Conservation (phyloP, 2,113 vertebrate genomes). For the Jacana jacana region DNA sequence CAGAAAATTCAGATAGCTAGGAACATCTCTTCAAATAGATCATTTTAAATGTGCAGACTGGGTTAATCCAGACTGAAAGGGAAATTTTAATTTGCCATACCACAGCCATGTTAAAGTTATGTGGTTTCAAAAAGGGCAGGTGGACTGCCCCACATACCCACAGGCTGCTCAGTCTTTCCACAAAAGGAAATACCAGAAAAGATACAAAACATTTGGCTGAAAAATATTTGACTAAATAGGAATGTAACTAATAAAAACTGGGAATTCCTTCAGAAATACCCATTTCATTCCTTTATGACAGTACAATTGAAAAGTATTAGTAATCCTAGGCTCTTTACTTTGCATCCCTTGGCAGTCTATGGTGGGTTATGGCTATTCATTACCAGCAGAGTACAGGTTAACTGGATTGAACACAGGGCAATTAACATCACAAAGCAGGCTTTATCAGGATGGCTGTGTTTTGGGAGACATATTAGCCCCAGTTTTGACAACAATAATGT, state of each 20-base stretch:
- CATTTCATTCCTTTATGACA: not conserved
- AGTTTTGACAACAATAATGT: not conserved
- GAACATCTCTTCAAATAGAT: not conserved
- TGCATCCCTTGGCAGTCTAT: not conserved
- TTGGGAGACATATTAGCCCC: not conserved
- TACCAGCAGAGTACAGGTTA: not conserved
- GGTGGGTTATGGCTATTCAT: not conserved
- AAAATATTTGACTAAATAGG: not conserved
- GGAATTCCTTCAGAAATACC: not conserved
- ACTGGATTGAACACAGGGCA: not conserved
- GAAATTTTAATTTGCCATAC: not conserved
- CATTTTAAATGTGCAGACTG: not conserved
- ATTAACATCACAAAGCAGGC: not conserved
- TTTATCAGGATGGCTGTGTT: not conserved
- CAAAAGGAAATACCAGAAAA: not conserved
- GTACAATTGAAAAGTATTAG: not conserved
- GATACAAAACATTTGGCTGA: not conserved
- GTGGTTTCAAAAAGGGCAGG: fast-evolving
- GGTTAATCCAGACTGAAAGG: not conserved
- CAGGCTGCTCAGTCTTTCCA: not conserved
- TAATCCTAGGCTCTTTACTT: not conserved
- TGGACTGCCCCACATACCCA: not conserved
- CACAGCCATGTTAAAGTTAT: not conserved
- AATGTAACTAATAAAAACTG: not conserved
- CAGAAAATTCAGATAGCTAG: not conserved